phyloP scores from a whole-genome alignment of 2,888 invertebrate species.

The Cheilosia soror region DNA sequence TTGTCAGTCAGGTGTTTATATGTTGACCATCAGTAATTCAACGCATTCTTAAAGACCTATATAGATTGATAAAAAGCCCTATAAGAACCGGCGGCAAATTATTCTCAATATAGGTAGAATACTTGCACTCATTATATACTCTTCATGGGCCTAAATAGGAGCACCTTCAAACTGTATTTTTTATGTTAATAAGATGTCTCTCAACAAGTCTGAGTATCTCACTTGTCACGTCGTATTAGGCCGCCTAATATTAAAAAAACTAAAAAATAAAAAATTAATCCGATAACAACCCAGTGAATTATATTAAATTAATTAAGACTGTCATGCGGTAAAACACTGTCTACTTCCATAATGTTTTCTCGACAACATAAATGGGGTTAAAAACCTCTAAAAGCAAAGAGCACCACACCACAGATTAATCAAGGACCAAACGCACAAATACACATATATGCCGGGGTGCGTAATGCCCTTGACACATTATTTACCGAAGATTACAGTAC shows the following conservation, averaged over 20 bases:
- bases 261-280: background rate
- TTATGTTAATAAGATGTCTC: too few relatives aligned
- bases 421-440: background rate
- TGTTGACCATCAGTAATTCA: too few relatives aligned
- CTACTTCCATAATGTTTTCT: background rate
- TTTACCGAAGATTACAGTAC: background rate
- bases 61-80: too few relatives aligned
- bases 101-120: too few relatives aligned
- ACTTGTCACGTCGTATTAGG: background rate
- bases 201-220: too few relatives aligned
- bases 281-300: background rate
- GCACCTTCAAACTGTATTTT: too few relatives aligned
- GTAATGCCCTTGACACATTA: background rate
- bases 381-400: background rate
- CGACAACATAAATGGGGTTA: constrained; percentile 9
- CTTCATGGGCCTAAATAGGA: too few relatives aligned
- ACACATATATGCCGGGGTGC: background rate
- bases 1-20: too few relatives aligned
- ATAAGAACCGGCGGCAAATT: too few relatives aligned
- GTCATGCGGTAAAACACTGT: constrained; percentile 5
- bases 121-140: too few relatives aligned
- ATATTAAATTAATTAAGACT: constrained; percentile 15
- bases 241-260: background rate
- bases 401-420: background rate
- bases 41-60: too few relatives aligned